Evolutionary conservation across 1,140 invertebrate genomes (phyloP).

Genomic region (Limonius californicus): DNA sequence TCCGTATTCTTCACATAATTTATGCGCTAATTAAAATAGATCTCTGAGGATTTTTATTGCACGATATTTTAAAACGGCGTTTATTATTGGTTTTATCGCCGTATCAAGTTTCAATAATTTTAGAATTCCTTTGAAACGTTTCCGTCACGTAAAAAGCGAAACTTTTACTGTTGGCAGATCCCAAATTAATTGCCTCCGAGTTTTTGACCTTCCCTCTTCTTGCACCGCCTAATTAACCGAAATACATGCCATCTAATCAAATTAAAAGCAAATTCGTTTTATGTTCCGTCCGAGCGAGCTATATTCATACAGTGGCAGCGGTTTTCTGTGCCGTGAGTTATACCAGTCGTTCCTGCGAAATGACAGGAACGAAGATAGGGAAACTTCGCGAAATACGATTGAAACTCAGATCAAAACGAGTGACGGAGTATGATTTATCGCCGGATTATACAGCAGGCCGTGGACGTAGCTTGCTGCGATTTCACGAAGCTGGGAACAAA

Average conservation of each 20-base stretch:
- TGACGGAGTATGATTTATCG: conserved; percentile 1
- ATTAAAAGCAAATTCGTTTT: too few species aligned
- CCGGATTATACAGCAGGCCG: background rate
- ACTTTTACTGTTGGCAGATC: background rate
- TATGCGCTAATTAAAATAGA: conserved; percentile 1
- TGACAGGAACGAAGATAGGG: background rate
- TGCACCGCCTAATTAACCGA: too few species aligned
- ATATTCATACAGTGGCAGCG: too few species aligned
- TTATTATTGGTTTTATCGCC: background rate
- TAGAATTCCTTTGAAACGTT: background rate
- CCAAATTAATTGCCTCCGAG: too few species aligned
- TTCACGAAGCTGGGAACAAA: background rate
- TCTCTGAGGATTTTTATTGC: background rate
- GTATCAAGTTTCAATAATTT: background rate
- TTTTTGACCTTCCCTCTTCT: too few species aligned
- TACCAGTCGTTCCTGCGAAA: background rate
- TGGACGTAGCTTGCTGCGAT: background rate
- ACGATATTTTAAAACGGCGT: background rate
- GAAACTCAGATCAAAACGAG: background rate
- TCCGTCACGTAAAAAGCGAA: background rate
- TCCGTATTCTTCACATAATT: background rate
- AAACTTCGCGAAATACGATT: background rate
- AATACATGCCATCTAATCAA: too few species aligned
- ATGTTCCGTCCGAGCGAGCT: too few species aligned
- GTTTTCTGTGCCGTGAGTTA: too few species aligned